Conservation (phyloP, 2,113 vertebrate species). For the Stegostoma tigrinum region DNA sequence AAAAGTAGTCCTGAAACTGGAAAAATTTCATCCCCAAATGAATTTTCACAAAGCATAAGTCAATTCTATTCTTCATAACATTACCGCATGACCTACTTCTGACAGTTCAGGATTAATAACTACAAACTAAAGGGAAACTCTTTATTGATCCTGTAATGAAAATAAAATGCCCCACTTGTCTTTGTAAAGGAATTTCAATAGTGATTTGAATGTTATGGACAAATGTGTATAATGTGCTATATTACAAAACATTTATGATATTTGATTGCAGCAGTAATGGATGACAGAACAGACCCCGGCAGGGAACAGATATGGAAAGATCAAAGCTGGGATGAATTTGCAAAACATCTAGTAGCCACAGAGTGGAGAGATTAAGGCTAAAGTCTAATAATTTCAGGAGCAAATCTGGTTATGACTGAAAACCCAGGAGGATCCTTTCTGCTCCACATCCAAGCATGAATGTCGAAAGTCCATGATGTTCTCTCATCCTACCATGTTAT, state of each 20-base stretch:
- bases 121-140: not conserved
- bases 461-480: not conserved
- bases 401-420: not conserved
- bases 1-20: slow-evolving; percentile 13
- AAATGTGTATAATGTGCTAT: not conserved
- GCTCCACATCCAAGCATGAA: not conserved
- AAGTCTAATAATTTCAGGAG: not conserved
- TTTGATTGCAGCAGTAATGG: not conserved
- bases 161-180: not conserved
- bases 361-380: not conserved
- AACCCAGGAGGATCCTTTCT: not conserved
- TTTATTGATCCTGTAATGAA: not conserved
- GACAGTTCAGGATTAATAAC: slow-evolving; percentile 13
- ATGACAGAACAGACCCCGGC: not conserved
- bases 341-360: not conserved
- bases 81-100: slow-evolving; percentile 28
- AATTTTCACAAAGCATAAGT: slow-evolving; percentile 30
- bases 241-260: not conserved
- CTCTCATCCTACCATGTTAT: not conserved
- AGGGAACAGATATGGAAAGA: not conserved
- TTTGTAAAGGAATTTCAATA: not conserved
- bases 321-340: not conserved
- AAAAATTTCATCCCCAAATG: slow-evolving; percentile 25
- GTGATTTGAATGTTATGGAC: not conserved
- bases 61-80: slow-evolving; percentile 16